Percentiles rank a stretch among this genome's conserved stretches.
phyloP scores from a whole-genome alignment of 2,797 vertebrate genomes.

The Siniperca obscura region DNA sequence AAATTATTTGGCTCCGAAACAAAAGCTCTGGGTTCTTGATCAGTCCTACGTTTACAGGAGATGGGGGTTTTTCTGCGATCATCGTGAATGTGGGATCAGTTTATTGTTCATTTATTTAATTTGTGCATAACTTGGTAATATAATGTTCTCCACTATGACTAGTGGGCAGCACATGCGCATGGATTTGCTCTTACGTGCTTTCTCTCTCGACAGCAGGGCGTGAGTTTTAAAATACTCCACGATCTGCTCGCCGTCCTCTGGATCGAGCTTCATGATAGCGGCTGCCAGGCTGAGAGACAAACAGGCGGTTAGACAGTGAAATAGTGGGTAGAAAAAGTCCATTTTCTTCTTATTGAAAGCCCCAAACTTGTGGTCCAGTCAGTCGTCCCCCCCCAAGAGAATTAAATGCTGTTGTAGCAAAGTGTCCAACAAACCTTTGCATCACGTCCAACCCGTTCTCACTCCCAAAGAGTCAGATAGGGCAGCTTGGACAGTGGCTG shows the following conservation, averaged over 20 bases:
- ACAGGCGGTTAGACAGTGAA: background rate
- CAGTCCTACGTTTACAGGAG: background rate
- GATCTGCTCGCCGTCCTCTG: constrained; percentile 90
- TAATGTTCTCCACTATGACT: background rate
- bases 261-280: constrained; percentile 87
- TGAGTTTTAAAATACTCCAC: constrained; percentile 94
- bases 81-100: background rate
- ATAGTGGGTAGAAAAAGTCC: background rate
- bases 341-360: background rate
- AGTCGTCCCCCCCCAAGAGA: background rate
- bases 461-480: too few species aligned
- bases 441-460: too few species aligned
- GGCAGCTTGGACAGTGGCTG: too few species aligned
- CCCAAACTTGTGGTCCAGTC: background rate
- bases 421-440: too few species aligned
- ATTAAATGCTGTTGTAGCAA: too few species aligned
- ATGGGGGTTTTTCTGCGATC: background rate
- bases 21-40: background rate
- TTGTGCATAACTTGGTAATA: background rate
- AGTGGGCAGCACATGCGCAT: background rate
- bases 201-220: constrained; percentile 91
- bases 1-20: background rate
- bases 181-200: constrained; percentile 88
- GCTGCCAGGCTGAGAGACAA: constrained; percentile 57
- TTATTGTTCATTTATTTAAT: too few species aligned